Evolutionary conservation across 1,140 invertebrate genomes (phyloP), one percentile per base, ranked within the genome.

Genomic region (Vanessa tameamea): DNA sequence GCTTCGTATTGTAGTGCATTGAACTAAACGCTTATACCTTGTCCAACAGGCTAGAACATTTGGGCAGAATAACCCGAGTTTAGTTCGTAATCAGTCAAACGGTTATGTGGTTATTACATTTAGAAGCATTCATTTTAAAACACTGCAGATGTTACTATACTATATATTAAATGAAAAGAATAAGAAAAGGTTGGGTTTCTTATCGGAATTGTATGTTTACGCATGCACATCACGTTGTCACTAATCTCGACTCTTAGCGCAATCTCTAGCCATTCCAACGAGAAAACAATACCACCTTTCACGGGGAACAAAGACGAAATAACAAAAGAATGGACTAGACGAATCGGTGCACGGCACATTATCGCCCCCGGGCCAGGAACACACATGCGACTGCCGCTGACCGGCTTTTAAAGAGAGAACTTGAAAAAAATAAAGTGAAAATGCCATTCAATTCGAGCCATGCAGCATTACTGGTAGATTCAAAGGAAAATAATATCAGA

Each of bases 211-310:
- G 61, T 37, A 66, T 61, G 57, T 57, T 72, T 76, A 73, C 47
- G 83, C 79, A 87, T 75, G 87, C 84, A 85, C 80, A 80, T 90
- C 88, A 90, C 87, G 86, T 90, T 87, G 82, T 86, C 85, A 81
- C 84, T 90, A 89, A 90, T 90, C 83, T 87, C 82, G 80, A 87
- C 86, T 90, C 86, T 90, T 90, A 90, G 83, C 83, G 83, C 87
- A 90, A 90, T 89, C 87, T 89, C 81, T 79, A 76, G 73, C 80
- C 76, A 84, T 89, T 88, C 81, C 77, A 78, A 78, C 70, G 84
- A 85, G 86, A 86, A 89, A 92, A 92, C 90, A 92, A 92, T 88
- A 87, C 87, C 82, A 87, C 87, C 86, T 90, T 90, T 87, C 83
- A 86, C 69, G 70, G 78, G 75, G 82, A 90, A 92, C 86, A 91